These are phyloP conservation scores for Aelia acuminata DNA, from an alignment of 2,888 invertebrate genomes.

Conservation along the genomic window DNA sequence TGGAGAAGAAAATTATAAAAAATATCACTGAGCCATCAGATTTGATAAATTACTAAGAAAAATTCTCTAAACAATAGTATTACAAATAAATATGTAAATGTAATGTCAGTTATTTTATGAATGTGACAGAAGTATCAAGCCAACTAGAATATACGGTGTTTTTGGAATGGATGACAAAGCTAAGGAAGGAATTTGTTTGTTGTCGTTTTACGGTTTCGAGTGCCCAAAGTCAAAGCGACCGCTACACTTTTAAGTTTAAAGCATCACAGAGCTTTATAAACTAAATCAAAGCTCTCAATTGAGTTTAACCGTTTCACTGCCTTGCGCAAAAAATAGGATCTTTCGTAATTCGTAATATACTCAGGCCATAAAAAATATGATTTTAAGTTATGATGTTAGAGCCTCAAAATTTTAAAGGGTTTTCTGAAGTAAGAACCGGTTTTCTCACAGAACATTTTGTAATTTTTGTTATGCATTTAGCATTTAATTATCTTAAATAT, in stretches of 20 bases:
- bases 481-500: no score
- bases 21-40: no score
- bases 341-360: no score
- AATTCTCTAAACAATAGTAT: no score
- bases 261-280: background rate
- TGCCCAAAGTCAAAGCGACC: background rate
- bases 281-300: background rate
- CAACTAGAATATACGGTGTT: background rate
- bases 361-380: no score
- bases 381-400: no score
- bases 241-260: background rate
- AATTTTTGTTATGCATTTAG: no score
- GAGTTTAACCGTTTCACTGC: background rate
- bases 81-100: background rate
- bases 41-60: no score
- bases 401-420: no score
- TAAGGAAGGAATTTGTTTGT: background rate
- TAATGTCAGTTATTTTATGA: background rate
- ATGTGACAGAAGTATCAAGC: background rate
- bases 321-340: background rate
- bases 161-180: conserved; percentile 4
- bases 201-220: background rate
- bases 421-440: no score
- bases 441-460: no score
- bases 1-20: no score